A percentile compares a stretch with the other conserved stretches of the same genome.
phyloP scores from a whole-genome alignment of 2,888 invertebrate species.

The Macrostomum cliftonense region DNA sequence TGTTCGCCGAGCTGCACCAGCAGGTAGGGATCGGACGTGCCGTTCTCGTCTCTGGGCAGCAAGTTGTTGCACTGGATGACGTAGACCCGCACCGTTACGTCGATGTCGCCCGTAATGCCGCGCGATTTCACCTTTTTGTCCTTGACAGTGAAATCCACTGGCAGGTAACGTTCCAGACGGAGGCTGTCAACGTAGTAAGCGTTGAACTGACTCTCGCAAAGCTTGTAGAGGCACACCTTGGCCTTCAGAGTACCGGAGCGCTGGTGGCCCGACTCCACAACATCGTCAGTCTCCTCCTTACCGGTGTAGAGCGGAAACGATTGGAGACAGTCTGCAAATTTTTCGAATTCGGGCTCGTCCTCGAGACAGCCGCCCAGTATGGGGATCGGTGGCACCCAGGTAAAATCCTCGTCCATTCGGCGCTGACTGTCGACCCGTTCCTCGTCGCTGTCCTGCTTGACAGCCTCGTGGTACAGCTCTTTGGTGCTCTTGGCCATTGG shows the following conservation, averaged over 20 bases:
- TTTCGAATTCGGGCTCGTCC: conserved; percentile 53
- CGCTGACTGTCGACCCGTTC: too few species aligned
- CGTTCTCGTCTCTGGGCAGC: conserved; percentile 39
- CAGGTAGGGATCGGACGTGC: conserved; percentile 62
- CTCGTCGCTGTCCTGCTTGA: too few species aligned
- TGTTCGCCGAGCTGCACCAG: conserved; percentile 62
- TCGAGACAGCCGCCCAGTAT: conserved; percentile 46
- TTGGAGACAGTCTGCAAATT: conserved; percentile 72
- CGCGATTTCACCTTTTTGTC: too few species aligned
- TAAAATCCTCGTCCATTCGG: neutral
- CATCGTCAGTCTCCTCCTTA: conserved; percentile 64
- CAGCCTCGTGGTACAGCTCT: too few species aligned
- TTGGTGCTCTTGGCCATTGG: too few species aligned
- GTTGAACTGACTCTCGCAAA: too few species aligned
- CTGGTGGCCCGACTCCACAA: conserved; percentile 12
- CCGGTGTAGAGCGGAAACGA: conserved; percentile 68
- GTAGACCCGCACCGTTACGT: conserved; percentile 40
- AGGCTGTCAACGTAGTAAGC: too few species aligned
- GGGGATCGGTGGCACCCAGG: conserved; percentile 4
- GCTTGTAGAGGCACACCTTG: too few species aligned
- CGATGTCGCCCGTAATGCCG: conserved; percentile 35
- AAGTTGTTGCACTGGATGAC: conserved; percentile 43
- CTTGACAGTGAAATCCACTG: too few species aligned
- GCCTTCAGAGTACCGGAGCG: conserved; percentile 16
- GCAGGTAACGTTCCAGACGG: too few species aligned